These are phyloP conservation scores for Morone chrysops DNA, from an alignment of 2,113 vertebrate genomes.

Conservation along the genomic window DNA sequence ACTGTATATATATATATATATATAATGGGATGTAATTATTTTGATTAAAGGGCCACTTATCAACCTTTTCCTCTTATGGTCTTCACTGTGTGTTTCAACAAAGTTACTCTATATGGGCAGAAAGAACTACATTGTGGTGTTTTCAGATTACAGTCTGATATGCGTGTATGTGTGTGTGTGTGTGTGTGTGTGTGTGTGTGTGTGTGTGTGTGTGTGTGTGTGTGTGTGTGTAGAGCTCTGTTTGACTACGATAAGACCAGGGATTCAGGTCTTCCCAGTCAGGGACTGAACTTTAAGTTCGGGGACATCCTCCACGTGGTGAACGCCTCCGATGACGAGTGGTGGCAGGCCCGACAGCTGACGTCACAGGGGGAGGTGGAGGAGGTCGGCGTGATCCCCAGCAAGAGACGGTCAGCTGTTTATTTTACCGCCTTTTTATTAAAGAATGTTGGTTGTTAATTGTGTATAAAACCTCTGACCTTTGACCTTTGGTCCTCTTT, in stretches of 20 bases:
- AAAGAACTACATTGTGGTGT: too few relatives aligned
- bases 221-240: constrained; percentile 86
- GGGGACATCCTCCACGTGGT: constrained; percentile 98
- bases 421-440: too few relatives aligned
- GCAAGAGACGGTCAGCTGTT: constrained; percentile 92
- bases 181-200: too few relatives aligned
- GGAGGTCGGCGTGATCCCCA: constrained; percentile 97
- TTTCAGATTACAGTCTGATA: too few relatives aligned
- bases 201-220: background rate
- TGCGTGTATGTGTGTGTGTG: too few relatives aligned
- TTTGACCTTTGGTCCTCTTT: constrained; percentile 46
- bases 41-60: too few relatives aligned
- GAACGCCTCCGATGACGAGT: constrained; percentile 97
- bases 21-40: too few relatives aligned
- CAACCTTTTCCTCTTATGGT: too few relatives aligned
- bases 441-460: too few relatives aligned
- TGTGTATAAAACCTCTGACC: background rate
- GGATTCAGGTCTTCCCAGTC: constrained; percentile 97
- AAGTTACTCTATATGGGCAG: too few relatives aligned
- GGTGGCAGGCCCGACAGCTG: constrained; percentile 97
- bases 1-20: too few relatives aligned
- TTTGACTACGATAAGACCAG: constrained; percentile 98
- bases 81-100: too few relatives aligned
- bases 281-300: constrained; percentile 95
- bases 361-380: constrained; percentile 92